Percentiles rank a stretch among this genome's conserved stretches.
These are phyloP conservation scores for Calyptomena viridis DNA, from an alignment of 2,113 vertebrate genomes.

Conservation along the genomic window DNA sequence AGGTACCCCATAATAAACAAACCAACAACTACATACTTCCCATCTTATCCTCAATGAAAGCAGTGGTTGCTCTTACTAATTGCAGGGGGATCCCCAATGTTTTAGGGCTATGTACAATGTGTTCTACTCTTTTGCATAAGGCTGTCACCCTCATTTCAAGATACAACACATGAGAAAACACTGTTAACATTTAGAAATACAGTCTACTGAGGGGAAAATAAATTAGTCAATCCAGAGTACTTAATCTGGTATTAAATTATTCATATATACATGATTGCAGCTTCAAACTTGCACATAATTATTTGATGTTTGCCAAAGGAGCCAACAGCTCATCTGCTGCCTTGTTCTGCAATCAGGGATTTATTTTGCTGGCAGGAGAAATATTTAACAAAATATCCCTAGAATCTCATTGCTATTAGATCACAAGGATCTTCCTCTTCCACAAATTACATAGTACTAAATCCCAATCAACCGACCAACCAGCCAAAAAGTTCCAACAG, in stretches of 20 bases:
- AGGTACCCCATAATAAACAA: neutral
- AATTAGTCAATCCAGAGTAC: neutral
- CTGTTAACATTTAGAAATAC: neutral
- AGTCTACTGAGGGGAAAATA: neutral
- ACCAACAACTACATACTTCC: neutral
- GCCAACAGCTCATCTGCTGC: neutral
- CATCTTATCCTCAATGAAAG: neutral
- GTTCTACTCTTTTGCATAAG: neutral
- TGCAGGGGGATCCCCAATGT: neutral
- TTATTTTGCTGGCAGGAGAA: neutral
- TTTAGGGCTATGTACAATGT: neutral
- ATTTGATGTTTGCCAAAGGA: neutral
- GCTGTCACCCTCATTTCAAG: neutral
- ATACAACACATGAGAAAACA: neutral
- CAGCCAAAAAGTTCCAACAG: neutral
- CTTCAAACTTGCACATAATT: neutral
- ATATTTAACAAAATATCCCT: neutral
- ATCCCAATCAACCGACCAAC: rapidly evolving
- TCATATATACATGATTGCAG: neutral
- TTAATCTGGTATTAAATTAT: neutral
- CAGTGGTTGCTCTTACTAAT: neutral
- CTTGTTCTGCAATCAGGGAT: neutral
- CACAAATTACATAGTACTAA: neutral
- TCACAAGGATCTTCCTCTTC: neutral
- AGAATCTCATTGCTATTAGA: neutral